phyloP scores from a whole-genome alignment of 2,797 vertebrate species.

The Carcharodon carcharias region DNA sequence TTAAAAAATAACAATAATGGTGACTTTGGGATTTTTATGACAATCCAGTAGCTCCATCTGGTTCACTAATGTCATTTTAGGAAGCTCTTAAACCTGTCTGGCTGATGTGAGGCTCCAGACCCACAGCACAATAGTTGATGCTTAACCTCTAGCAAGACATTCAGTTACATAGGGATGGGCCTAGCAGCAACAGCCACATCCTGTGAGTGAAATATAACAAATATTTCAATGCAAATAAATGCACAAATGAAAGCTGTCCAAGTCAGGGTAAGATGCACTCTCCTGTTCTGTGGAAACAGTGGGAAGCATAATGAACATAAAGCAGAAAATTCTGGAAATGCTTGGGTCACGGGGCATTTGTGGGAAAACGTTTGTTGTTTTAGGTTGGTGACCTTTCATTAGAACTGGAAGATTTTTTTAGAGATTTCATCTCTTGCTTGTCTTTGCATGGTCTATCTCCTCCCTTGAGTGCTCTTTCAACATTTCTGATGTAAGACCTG shows the following conservation, averaged over 20 bases:
- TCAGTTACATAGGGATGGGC: neutral
- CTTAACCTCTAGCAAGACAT: neutral
- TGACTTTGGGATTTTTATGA: neutral
- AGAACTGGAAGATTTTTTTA: neutral
- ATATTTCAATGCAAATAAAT: neutral
- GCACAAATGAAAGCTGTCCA: neutral
- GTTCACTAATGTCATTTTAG: neutral
- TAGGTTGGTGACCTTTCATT: too few relatives aligned
- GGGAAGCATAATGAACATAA: neutral
- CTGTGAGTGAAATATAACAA: neutral
- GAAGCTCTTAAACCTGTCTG: neutral
- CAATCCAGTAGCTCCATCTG: neutral
- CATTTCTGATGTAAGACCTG: neutral
- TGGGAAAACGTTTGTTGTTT: neutral
- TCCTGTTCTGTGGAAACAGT: neutral
- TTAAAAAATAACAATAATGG: neutral
- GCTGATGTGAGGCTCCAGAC: neutral
- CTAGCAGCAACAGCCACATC: too few relatives aligned
- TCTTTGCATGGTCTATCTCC: neutral
- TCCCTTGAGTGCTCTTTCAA: neutral
- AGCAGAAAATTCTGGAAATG: neutral
- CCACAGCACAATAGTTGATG: neutral
- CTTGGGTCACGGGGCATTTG: neutral
- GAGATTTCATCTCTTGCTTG: neutral
- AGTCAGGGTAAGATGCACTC: neutral